Evolutionary conservation across 2,797 vertebrate genomes (phyloP).

Genomic region (Eulemur mongoz): DNA sequence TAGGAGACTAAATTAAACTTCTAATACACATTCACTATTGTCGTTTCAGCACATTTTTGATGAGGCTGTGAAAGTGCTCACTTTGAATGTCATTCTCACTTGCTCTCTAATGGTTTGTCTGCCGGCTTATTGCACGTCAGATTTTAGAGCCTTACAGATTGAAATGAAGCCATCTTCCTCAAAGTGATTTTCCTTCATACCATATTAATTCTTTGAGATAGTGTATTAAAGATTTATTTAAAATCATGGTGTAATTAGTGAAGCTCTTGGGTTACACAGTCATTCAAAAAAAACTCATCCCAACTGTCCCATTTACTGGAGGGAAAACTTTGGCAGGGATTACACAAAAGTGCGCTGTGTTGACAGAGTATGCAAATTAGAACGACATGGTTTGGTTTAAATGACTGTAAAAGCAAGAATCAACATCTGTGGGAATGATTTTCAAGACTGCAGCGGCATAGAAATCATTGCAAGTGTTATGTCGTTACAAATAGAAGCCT

Average conservation of each 20-base stretch:
- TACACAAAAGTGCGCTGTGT: not conserved
- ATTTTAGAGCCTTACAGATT: slow-evolving; percentile 64
- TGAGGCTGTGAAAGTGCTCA: slow-evolving; percentile 50
- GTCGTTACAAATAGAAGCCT: not conserved
- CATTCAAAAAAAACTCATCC: not conserved
- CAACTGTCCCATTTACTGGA: not conserved
- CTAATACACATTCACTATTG: slow-evolving; percentile 53
- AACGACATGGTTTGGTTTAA: not conserved
- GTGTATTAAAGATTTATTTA: slow-evolving; percentile 55
- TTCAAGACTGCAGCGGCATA: not conserved
- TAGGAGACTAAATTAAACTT: slow-evolving; percentile 74
- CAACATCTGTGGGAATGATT: slow-evolving; percentile 37
- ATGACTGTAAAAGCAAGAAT: slow-evolving; percentile 31
- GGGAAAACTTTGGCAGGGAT: not conserved
- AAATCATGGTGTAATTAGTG: slow-evolving; percentile 48
- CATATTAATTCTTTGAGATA: slow-evolving; percentile 53
- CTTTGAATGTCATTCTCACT: slow-evolving; percentile 53
- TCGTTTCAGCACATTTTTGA: slow-evolving; percentile 72
- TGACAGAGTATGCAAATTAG: slow-evolving; percentile 49
- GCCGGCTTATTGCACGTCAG: slow-evolving; percentile 57
- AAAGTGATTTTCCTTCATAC: slow-evolving; percentile 47
- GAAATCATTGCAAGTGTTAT: not conserved
- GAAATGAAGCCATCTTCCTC: slow-evolving; percentile 64
- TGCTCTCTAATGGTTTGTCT: slow-evolving; percentile 36
- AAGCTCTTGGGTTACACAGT: slow-evolving; percentile 6